Base-by-base conservation (phyloP, 30 jellyfish, hydroid and myxozoan genomes). In the Hydractinia echinata region DNA sequence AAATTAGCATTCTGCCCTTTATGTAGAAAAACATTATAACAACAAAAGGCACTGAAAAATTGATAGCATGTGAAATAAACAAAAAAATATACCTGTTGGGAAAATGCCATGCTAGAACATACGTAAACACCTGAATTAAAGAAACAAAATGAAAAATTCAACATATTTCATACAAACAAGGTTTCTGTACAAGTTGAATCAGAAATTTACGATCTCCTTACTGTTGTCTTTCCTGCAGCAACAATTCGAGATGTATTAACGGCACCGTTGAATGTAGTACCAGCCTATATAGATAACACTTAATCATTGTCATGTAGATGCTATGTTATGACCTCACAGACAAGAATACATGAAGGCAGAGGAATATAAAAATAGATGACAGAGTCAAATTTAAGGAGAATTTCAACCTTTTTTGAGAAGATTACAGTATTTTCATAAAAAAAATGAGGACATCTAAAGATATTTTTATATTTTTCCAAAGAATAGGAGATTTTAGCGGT, bases 241-340 rank as follows among this genome's bases (percentile, higher is more conserved):
- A 90, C 52, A 10, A 82, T 53, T 66, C 95, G 69, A 58, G 85
- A 73, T 55, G 82, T 73, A 68, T 89, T 89, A 5, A 87, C 89
- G 3, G 97, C 97, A 4, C 97, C 97, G 73, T 85, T 85, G 89
- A 86, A 90, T 1, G 97, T 90, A 19, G 62, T 82, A 11, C 97
- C 97, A 51, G 76, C 79, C 97, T 89, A 74, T 48, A 74, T 4
- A 30, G 19, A 18, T 49, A 50, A 51, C n/a, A 54, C n/a, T 7
- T 64, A 6, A 6, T 64, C 19, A 16, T 3, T 58, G 18, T 11
- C 15, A 16, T 58, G 69, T 13, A 58, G 1, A 58, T 13, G 15
- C 3, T 58, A 58, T 58, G 69, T 58, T 58, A 58, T 30, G 69
- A 58, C 19, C 69, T 58, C 69, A 11, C 69, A 58, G 3, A 58